Base-by-base conservation (phyloP, 2,888 invertebrate species). In the Synergus gifuensis region DNA sequence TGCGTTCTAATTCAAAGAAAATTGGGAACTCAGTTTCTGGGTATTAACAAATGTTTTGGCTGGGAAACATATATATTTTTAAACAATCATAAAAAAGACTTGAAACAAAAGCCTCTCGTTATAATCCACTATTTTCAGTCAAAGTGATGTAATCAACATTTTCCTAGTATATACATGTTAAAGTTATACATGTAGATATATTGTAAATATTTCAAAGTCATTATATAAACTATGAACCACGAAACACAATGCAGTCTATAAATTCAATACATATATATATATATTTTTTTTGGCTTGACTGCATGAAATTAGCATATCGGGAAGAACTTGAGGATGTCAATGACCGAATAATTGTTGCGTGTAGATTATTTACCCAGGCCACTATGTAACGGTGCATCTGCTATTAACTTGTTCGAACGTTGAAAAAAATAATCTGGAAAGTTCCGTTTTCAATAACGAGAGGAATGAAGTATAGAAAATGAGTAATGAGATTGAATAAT, bases 171-270 rank as follows among this genome's bases (percentile, higher is more conserved):
- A 16, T 22, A 2, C 2, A 28, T 4, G 22, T 22, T 49, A 49
- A 49, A 49, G 12, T 12, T 2, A 49, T 49, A 36, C 69, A 46
- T 3, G 28, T 69, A 22, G 22, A 22, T 1, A 22, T 69, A n/a
- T n/a, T n/a, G 28, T 49, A 69, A 69, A 69, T 16, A 49, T 69
- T 69, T 69, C 46, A n/a, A n/a, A n/a, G n/a, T n/a, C n/a, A n/a
- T n/a, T n/a, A n/a, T n/a, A n/a, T n/a, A n/a, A n/a, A n/a, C n/a
- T n/a, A n/a, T n/a, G n/a, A n/a, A n/a, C n/a, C n/a, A n/a, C n/a
- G n/a, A n/a, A n/a, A n/a, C n/a, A n/a, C n/a, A n/a, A n/a, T n/a
- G n/a, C n/a, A n/a, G n/a, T n/a, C n/a, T n/a, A n/a, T n/a, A n/a
- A n/a, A n/a, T n/a, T n/a, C n/a, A n/a, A n/a, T n/a, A n/a, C n/a